Conservation (phyloP, 2,113 vertebrate genomes). For the Microtus oregoni region DNA sequence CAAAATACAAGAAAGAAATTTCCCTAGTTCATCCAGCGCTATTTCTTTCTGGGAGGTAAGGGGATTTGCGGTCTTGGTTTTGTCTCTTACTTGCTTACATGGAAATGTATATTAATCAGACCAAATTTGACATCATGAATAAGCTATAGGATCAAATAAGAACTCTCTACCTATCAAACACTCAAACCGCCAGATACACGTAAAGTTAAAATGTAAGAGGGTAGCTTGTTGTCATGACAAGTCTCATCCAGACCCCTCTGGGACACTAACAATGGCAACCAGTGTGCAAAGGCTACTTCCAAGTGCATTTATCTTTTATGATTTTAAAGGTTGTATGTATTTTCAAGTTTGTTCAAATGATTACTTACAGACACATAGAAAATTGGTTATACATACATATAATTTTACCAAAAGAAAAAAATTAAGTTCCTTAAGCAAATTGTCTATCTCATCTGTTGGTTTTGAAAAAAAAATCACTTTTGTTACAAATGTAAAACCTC, state of each 20-base stretch:
- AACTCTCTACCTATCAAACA: not conserved
- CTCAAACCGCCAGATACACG: not conserved
- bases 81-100: not conserved
- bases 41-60: not conserved
- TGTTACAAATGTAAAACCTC: constrained; percentile 10
- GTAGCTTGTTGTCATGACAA: not conserved
- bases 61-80: not conserved
- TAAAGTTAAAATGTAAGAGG: not conserved
- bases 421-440: constrained; percentile 3
- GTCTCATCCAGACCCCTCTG: not conserved
- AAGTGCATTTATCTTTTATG: not conserved
- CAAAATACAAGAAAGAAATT: constrained; percentile 35
- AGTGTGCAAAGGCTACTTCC: not conserved
- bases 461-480: constrained; percentile 33
- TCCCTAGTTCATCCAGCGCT: not conserved
- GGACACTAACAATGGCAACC: not conserved
- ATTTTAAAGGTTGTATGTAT: not conserved
- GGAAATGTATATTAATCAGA: not conserved
- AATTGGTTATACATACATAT: constrained; percentile 18
- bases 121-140: not conserved
- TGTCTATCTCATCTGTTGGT: not conserved
- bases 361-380: constrained; percentile 34
- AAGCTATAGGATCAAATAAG: constrained; percentile 35
- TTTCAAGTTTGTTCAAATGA: constrained; percentile 11
- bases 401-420: not conserved